Base-by-base conservation (phyloP, 2,113 vertebrate species). In the Mugil cephalus region DNA sequence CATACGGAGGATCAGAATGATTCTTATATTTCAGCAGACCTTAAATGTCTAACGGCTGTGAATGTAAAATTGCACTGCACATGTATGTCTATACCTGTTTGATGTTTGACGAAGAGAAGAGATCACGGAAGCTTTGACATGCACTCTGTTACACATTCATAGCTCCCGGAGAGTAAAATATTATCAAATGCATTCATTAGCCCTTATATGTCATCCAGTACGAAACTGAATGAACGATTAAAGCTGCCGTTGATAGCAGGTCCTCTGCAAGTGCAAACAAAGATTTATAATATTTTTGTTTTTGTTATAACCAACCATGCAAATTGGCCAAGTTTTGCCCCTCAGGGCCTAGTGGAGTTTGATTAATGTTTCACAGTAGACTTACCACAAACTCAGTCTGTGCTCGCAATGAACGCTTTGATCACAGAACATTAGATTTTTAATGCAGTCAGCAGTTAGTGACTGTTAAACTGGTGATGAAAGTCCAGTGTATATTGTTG, bases 41-140 rank as follows among this genome's bases (percentile, higher is more conserved):
- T 34, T 39, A 46, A 19, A 6, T 45, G 9, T 52, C 7, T 58
- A 11, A 18, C 34, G 72, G n/a, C 17, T 17, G 7, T 38, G 18
- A 11, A 17, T 56, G 15, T 62, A 74, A 21, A 72, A 70, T 74
- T 14, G 61, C 47, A 19, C 11, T 15, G 56, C 67, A 38, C 45
- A 19, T 14, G 53, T 58, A 47, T 52, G 69, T 47, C 38, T 35
- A 61, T 61, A 61, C n/a, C n/a, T n/a, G n/a, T 85, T 79, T 91
- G 83, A 91, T 91, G 80, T 84, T 87, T 86, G 68, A 88, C 80
- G 46, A 62, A 30, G n/a, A n/a, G n/a, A n/a, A n/a, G n/a, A 12
- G 35, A 21, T 67, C 15, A 18, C 47, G 30, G 24, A 36, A 7
- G 30, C 45, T 69, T 43, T 14, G 35, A 54, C 17, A 48, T 55